Base-by-base conservation (phyloP, 2,113 vertebrate species). In the Herpailurus yagouaroundi region DNA sequence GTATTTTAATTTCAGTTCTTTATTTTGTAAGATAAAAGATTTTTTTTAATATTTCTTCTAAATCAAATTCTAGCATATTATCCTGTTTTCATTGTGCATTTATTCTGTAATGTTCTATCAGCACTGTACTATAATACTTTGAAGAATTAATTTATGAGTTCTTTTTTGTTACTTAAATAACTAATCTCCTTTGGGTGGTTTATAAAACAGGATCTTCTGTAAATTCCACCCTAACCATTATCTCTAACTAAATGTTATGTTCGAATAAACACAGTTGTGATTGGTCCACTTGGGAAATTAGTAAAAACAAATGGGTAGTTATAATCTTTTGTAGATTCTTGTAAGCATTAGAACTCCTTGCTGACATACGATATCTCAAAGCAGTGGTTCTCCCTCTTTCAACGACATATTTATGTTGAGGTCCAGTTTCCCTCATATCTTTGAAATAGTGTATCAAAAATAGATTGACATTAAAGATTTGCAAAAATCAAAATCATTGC, bases 261-360 rank as follows among this genome's bases (percentile, higher is more conserved):
- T 89, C 93, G n/a, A 85, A 41, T 92, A 87, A 90, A 84, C 57
- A 81, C 71, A 86, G 41, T 33, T 85, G 2, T 69, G 5, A 84
- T 95, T 83, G 45, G 29, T 90, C 7, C 15, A 57, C 0, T 27
- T 94, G 52, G 36, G 52, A 90, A 97, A 41, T 66, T 64, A 82
- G 23, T 69, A 57, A 86, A 80, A 89, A 71, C 11, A 55, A 82
- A 89, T n/a, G 14, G 52, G 31, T 25, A 63, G 5, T 64, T 81
- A 33, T 50, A 55, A 66, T 76, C 5, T 94, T 31, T 27, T 52
- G 5, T 77, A 86, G 63, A 60, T 95, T 83, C 66, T 83, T 88
- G 25, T 48, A 86, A 92, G 25, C 41, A 50, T 89, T 96, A 92
- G 38, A 86, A 64, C 81, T 97, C 66, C n/a, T 94, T 84, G 7